These are phyloP conservation scores for Bruchidius siliquastri DNA, from an alignment of 2,888 invertebrate genomes.

Conservation along the genomic window DNA sequence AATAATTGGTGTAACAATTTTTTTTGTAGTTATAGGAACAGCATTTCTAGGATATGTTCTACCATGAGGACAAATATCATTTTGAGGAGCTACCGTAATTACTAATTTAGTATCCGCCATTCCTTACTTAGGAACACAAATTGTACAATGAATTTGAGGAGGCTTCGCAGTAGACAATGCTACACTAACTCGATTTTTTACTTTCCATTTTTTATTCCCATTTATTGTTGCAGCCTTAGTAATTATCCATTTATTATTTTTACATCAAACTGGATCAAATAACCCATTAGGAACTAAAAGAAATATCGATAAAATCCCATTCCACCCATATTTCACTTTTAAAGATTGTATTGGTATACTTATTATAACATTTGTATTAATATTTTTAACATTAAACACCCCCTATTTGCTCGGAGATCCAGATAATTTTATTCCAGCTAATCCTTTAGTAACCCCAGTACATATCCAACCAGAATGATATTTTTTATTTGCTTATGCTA, in stretches of 20 bases:
- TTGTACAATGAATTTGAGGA: constrained; percentile 72
- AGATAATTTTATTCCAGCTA: constrained; percentile 70
- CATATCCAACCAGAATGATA: constrained; percentile 81
- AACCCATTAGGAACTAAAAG: constrained; percentile 57
- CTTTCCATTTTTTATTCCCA: constrained; percentile 68
- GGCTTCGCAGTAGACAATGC: constrained; percentile 71
- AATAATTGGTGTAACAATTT: constrained; percentile 60
- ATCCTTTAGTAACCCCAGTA: constrained; percentile 63
- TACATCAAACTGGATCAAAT: constrained; percentile 48
- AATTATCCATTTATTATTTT: constrained; percentile 60
- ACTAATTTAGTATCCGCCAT: constrained; percentile 56
- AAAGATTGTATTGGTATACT: constrained; percentile 63
- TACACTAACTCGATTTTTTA: constrained; percentile 72
- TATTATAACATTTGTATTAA: constrained; percentile 52
- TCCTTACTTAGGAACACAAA: constrained; percentile 58
- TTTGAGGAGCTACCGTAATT: constrained; percentile 68
- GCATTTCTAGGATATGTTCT: constrained; percentile 75
- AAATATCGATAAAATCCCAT: constrained; percentile 64
- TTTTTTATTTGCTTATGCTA: constrained; percentile 77
- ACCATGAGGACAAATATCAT: constrained; percentile 78
- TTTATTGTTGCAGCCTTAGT: constrained; percentile 60
- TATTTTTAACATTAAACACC: constrained; percentile 50
- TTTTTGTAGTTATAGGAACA: constrained; percentile 66
- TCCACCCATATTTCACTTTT: constrained; percentile 60
- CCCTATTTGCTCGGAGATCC: constrained; percentile 64